Evolutionary conservation across 1,140 invertebrate species (phyloP), one percentile per base, ranked within the genome.

Genomic region (Mamestra configurata): DNA sequence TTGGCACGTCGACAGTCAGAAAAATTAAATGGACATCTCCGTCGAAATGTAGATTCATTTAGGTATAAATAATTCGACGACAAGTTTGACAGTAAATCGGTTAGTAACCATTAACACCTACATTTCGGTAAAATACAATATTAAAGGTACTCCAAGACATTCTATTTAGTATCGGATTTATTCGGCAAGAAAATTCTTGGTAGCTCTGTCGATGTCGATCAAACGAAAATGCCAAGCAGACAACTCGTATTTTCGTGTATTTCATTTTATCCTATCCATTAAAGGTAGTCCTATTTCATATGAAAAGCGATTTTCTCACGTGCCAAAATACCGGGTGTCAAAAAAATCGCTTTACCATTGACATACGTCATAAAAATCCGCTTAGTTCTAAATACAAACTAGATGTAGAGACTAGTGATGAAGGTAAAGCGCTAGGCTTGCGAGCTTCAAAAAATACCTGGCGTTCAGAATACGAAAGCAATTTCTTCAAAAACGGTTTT

Each of bases 131-230:
- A 40, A 40, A 51, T 20, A 40, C 4, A 66, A 43, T 66, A 22
- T 4, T n/a, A n/a, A 24, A 35, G 27, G 24, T 35, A 35, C 13
- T 64, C 31, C 7, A 1, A 64, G 59, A 59, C 11, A 31, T 40
- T 37, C 35, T 40, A 40, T 64, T 64, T 10, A 40, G 59, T 40
- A 22, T 20, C 8, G n/a, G 5, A 64, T 40, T 64, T 64, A 64
- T 64, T 64, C 27, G 31, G 5, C 0, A 20, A 20, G 59, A 37
- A 64, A 20, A 18, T 40, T 64, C 31, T 37, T 4, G 35, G 18
- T 18, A 40, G 10, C 35, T n/a, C n/a, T n/a, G n/a, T n/a, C n/a
- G n/a, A n/a, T n/a, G 35, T 40, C 59, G 1, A 64, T 64, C 59
- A 20, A 11, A 31, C 22, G 55, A 59, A 24, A 64, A 64, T 64